Conservation (phyloP, 2,113 vertebrate genomes). For the Pavo muticus region DNA sequence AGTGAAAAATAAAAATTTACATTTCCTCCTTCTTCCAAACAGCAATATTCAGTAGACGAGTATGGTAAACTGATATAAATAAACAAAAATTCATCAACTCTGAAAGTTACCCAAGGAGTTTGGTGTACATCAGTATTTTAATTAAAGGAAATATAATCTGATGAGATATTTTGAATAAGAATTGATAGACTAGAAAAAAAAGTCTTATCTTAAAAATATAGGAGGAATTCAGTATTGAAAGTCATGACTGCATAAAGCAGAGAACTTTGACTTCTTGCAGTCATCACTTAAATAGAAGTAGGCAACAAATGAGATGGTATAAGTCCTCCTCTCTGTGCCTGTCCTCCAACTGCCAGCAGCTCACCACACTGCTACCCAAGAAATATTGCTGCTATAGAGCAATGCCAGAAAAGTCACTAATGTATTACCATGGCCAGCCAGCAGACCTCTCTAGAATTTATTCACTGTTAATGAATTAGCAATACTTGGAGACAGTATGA, state of each 20-base stretch:
- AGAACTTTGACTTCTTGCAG: neutral
- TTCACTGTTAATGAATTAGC: slow-evolving; percentile 66
- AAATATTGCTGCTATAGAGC: slow-evolving; percentile 55
- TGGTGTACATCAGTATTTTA: neutral
- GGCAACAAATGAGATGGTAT: neutral
- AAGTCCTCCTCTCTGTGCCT: neutral
- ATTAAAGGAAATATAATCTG: neutral
- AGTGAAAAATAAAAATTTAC: neutral
- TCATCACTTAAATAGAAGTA: neutral
- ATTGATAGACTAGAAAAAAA: neutral
- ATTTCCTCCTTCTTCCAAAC: neutral
- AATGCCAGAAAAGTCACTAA: slow-evolving; percentile 29
- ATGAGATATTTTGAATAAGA: neutral
- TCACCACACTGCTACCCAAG: neutral
- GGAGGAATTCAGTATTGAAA: neutral
- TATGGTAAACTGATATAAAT: neutral
- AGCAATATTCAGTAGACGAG: neutral
- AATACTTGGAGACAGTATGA: slow-evolving; percentile 30
- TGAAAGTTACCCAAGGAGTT: neutral
- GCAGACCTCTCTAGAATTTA: slow-evolving; percentile 38
- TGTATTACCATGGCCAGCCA: neutral
- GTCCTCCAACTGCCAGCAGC: neutral
- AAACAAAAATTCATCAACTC: neutral
- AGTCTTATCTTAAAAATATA: neutral
- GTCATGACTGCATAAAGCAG: neutral